Evolutionary conservation across 2,888 invertebrate genomes (phyloP).

Genomic region (Parascotia fuliginaria): DNA sequence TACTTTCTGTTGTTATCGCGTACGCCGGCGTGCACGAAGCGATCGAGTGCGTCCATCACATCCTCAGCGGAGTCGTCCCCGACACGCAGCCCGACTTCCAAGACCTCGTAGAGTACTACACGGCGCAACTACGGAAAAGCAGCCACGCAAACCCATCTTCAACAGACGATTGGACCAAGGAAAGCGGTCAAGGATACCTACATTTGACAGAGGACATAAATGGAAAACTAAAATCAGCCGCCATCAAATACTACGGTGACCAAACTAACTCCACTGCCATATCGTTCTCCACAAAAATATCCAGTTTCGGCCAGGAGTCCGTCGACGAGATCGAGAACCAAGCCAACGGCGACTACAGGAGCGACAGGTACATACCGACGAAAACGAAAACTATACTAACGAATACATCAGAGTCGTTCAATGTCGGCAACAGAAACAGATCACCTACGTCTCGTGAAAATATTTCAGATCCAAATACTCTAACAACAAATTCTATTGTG

Average conservation of each 20-base stretch:
- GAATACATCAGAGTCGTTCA: conserved; percentile 74
- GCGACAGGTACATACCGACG: conserved; percentile 77
- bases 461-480: conserved; percentile 69
- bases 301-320: conserved; percentile 82
- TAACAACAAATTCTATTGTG: conserved; percentile 60
- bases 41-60: conserved; percentile 84
- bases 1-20: conserved; percentile 90
- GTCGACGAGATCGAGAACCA: conserved; percentile 62
- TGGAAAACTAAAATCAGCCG: conserved; percentile 69
- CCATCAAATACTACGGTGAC: conserved; percentile 76
- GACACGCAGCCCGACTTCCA: conserved; percentile 70
- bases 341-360: conserved; percentile 73
- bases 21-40: conserved; percentile 91
- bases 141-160: conserved; percentile 51
- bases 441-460: conserved; percentile 76
- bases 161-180: conserved; percentile 64
- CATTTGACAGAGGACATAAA: conserved; percentile 69
- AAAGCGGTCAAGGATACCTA: conserved; percentile 78
- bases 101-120: conserved; percentile 74
- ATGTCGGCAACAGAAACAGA: conserved; percentile 73
- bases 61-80: conserved; percentile 77
- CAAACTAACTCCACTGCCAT: conserved; percentile 73
- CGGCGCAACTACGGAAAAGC: conserved; percentile 63
- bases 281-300: conserved; percentile 82
- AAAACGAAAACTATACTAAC: conserved; percentile 77